Conservation (phyloP, 2,113 vertebrate species). For the Enhydra lutris region DNA sequence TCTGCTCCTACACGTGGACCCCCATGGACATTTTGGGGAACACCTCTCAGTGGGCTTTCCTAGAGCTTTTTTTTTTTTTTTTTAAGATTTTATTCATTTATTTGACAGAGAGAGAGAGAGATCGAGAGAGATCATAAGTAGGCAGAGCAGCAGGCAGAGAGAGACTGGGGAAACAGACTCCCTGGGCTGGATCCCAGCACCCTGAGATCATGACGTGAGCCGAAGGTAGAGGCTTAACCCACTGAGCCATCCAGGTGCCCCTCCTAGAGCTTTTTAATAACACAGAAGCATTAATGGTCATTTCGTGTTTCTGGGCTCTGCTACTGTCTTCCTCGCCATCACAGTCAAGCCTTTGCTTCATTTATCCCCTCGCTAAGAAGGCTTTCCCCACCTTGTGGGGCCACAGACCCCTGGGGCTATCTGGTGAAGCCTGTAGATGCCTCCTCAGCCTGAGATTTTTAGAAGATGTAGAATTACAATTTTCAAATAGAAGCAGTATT, state of each 20-base stretch:
- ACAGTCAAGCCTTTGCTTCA: background rate
- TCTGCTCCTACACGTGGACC: fast-evolving
- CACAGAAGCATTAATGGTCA: fast-evolving
- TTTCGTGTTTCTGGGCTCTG: background rate
- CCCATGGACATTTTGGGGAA: background rate
- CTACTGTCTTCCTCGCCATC: background rate
- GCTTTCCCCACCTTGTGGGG: background rate
- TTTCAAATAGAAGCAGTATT: background rate
- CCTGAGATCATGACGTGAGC: too few relatives aligned
- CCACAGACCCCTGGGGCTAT: background rate
- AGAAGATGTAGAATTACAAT: background rate
- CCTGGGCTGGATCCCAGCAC: too few relatives aligned
- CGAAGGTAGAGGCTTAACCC: too few relatives aligned
- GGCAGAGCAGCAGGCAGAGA: too few relatives aligned
- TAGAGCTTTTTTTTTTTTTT: too few relatives aligned
- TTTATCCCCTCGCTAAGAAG: background rate
- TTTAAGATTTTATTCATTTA: too few relatives aligned
- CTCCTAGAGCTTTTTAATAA: too few relatives aligned
- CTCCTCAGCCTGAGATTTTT: background rate
- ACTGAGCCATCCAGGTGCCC: too few relatives aligned
- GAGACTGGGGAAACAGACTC: too few relatives aligned
- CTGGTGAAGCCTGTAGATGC: background rate
- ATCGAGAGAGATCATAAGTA: too few relatives aligned
- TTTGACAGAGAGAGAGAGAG: too few relatives aligned
- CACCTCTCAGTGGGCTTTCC: fast-evolving